Base-by-base conservation (phyloP, 2,113 vertebrate species). In the Lethenteron camtschaticum region DNA sequence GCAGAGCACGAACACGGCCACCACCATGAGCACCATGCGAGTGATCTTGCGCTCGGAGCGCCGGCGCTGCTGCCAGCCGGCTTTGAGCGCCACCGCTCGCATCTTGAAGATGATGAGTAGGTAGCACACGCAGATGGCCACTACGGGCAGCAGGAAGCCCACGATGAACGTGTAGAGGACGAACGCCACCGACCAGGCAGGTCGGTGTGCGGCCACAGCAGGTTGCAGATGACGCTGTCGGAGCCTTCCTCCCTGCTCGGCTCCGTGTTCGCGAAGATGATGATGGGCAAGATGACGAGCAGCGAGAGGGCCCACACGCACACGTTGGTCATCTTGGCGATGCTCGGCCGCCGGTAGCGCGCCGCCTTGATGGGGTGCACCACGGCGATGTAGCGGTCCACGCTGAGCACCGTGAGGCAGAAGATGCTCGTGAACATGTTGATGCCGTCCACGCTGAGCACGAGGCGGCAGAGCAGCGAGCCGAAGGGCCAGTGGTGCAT, bases 11-110 rank as follows among this genome's bases (percentile, higher is more conserved):
- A 90, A 90, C 73, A 90, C 87, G 72, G 83, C 82, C 68, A 90
- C 87, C 73, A 90, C 87, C 82, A 88, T 88, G 84, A 89, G 83
- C 70, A 90, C 87, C 87, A 90, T 89, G 57, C 88, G 79, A 1
- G 87, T 90, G 75, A 90, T 87, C 78, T 89, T 89, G 69, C 87
- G 81, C 77, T 90, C 87, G 0, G 87, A 89, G 76, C 83, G 83
- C 73, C 85, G 86, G 75, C 87, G 85, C 76, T 90, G 87, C 74
- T 89, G 87, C 87, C 87, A 90, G 74, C 87, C 87, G 14, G 87
- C 87, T 75, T 89, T 89, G 70, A 90, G 81, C 41, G 87, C 87
- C 72, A 90, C 87, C 79, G 87, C 80, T 75, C 87, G 82, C 81
- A 90, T 83, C 76, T 90, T 90, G 72, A 83, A 82, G 20, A 90